phyloP scores from a whole-genome alignment of 2,888 invertebrate species.

The Panzeria rudis region DNA sequence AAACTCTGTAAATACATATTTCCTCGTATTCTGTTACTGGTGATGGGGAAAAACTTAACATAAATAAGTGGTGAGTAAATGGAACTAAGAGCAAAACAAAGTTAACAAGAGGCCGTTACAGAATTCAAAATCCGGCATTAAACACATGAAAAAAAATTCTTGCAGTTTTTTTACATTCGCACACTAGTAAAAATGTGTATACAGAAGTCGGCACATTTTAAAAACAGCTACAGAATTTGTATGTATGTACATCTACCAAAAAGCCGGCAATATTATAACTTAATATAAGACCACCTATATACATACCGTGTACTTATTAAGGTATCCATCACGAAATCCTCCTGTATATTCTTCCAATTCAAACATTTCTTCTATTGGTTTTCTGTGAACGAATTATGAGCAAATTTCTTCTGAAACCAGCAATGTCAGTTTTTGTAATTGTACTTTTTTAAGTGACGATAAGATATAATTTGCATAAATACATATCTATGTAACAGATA shows the following conservation, averaged over 20 bases:
- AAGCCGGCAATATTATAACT: constrained; percentile 56
- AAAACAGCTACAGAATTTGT: constrained; percentile 30
- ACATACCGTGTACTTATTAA: constrained; percentile 89
- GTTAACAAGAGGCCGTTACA: constrained; percentile 62
- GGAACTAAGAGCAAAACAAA: constrained; percentile 1
- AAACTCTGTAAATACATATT: neutral
- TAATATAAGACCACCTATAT: constrained; percentile 3
- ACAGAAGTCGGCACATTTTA: constrained; percentile 19
- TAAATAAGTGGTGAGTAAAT: constrained; percentile 52
- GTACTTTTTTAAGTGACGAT: constrained; percentile 29
- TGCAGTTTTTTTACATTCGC: constrained; percentile 43
- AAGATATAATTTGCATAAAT: neutral
- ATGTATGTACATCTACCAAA: constrained; percentile 53
- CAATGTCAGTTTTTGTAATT: constrained; percentile 1
- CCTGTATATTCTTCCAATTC: constrained; percentile 89
- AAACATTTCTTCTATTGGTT: constrained; percentile 84
- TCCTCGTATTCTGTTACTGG: neutral
- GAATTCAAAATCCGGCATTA: constrained; percentile 66
- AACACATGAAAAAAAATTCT: constrained; percentile 52
- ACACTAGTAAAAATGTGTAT: constrained; percentile 11
- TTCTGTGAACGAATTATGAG: neutral
- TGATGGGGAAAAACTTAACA: neutral
- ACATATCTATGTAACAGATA: constrained; percentile 20
- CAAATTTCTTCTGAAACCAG: neutral
- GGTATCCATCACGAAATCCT: constrained; percentile 88